These are phyloP conservation scores for Cotesia congregata DNA, from an alignment of 2,888 invertebrate genomes.

Conservation along the genomic window DNA sequence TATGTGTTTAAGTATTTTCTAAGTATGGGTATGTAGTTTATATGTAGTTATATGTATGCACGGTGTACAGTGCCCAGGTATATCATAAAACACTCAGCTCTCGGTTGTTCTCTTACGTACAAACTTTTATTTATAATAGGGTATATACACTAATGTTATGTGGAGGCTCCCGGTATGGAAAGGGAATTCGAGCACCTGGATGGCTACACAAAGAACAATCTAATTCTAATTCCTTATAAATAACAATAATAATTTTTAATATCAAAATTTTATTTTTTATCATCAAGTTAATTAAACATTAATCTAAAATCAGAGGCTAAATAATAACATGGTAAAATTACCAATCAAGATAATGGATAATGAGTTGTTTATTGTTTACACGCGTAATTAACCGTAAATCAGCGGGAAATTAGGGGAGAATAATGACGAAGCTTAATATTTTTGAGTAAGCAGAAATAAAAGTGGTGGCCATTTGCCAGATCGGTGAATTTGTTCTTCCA, in stretches of 20 bases:
- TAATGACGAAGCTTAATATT: too few species aligned
- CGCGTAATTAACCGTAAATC: neutral
- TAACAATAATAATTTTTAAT: neutral
- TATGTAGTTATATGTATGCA: neutral
- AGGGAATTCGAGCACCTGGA: conserved; percentile 20
- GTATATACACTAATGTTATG: neutral
- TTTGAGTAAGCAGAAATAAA: neutral
- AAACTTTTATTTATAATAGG: neutral
- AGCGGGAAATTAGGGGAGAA: too few species aligned
- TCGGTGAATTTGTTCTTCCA: neutral
- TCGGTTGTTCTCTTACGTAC: neutral
- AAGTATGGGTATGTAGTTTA: neutral
- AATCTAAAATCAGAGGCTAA: neutral
- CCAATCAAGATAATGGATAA: neutral
- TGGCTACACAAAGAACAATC: neutral
- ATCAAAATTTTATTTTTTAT: neutral
- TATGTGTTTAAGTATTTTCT: neutral
- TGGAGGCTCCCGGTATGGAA: neutral
- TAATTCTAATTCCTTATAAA: conserved; percentile 2
- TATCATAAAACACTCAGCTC: conserved; percentile 8
- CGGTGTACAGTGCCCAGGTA: conserved; percentile 9
- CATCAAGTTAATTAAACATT: neutral
- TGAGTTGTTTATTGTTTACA: neutral
- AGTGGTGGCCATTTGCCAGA: neutral
- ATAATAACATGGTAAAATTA: neutral